Evolutionary conservation across 2,797 vertebrate species (phyloP).

Genomic region (Mormyrops attenuatus): DNA sequence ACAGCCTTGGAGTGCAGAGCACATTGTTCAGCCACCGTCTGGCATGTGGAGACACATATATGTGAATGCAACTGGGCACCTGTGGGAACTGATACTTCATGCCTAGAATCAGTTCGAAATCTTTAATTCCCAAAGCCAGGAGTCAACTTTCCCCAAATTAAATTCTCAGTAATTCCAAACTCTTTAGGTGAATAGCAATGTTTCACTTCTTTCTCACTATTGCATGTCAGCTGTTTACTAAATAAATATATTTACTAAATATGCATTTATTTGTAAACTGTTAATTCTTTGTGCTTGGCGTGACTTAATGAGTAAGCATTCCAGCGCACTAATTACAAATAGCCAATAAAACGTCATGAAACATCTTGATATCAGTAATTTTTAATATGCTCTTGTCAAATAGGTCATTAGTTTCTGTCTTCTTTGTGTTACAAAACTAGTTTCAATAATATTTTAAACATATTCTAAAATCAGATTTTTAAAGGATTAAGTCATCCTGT

Average conservation of each 20-base stretch:
- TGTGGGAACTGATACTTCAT: background rate
- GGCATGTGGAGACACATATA: background rate
- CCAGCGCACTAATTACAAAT: background rate
- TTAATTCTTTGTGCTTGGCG: background rate
- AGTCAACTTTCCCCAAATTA: background rate
- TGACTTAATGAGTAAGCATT: background rate
- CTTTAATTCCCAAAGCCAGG: background rate
- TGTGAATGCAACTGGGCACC: background rate
- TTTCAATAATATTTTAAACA: background rate
- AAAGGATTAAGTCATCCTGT: background rate
- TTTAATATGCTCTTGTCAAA: background rate
- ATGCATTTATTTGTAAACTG: background rate
- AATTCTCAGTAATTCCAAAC: background rate
- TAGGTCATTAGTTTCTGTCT: background rate
- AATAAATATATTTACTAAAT: background rate
- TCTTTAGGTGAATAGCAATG: background rate
- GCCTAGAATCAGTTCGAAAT: background rate
- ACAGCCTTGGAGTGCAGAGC: background rate
- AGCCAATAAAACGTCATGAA: background rate
- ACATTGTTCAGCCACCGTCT: background rate
- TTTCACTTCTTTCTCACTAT: background rate
- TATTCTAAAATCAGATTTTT: background rate
- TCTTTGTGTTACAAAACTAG: background rate
- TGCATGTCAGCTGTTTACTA: background rate
- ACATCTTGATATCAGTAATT: background rate